Conservation (phyloP, 2,888 invertebrate genomes). For the Hydrotaea diabolus region DNA sequence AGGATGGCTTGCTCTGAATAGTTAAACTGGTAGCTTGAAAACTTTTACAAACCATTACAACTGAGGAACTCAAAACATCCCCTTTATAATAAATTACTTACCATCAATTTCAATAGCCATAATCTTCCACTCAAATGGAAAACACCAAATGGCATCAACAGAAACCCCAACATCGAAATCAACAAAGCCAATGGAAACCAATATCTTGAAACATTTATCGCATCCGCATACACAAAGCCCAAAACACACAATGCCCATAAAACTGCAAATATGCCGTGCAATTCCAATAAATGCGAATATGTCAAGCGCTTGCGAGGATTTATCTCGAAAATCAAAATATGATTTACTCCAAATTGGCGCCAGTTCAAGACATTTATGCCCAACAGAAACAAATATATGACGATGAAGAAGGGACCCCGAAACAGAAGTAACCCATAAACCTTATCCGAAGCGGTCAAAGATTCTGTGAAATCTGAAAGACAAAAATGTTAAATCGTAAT, state of each 20-base stretch:
- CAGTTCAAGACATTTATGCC: slow-evolving; percentile 97
- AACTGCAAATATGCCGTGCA: slow-evolving; percentile 94
- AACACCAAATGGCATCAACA: slow-evolving; percentile 94
- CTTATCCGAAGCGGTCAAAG: not conserved
- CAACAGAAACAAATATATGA: slow-evolving; percentile 94
- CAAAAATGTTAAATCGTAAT: not conserved
- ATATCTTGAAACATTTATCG: slow-evolving; percentile 92
- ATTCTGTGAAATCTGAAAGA: slow-evolving; percentile 12
- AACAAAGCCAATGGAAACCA: slow-evolving; percentile 92
- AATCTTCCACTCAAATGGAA: slow-evolving; percentile 94
- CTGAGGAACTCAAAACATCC: no score
- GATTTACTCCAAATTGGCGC: slow-evolving; percentile 98
- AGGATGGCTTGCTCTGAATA: no score
- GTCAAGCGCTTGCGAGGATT: slow-evolving; percentile 95
- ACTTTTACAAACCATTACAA: no score
- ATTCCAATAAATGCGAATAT: slow-evolving; percentile 95
- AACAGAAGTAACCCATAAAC: slow-evolving; percentile 87
- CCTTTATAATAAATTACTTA: slow-evolving; percentile 41
- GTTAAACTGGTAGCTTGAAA: no score
- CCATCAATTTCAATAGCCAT: slow-evolving; percentile 90
- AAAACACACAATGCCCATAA: slow-evolving; percentile 94
- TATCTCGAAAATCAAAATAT: slow-evolving; percentile 96
- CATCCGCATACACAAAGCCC: slow-evolving; percentile 83
- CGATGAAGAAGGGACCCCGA: slow-evolving; percentile 93
- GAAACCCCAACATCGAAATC: slow-evolving; percentile 88